These are phyloP conservation scores for Papilio demoleus DNA, from an alignment of 2,888 invertebrate genomes.

Conservation along the genomic window DNA sequence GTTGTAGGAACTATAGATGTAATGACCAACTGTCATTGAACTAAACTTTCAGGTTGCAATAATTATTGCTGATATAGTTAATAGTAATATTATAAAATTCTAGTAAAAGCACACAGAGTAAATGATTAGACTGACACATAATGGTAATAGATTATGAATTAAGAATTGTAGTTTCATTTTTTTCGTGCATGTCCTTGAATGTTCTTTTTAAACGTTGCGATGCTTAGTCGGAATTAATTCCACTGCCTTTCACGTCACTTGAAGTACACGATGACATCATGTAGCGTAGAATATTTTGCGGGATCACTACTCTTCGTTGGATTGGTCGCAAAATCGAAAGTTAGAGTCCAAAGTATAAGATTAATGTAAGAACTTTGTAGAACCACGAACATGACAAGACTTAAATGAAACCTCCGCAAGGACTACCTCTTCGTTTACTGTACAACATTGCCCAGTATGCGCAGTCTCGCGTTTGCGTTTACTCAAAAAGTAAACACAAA, in stretches of 20 bases:
- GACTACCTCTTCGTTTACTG: neutral
- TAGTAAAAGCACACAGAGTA: neutral
- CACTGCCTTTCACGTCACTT: neutral
- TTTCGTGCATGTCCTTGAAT: neutral
- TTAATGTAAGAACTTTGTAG: neutral
- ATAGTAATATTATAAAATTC: neutral
- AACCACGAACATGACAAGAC: neutral
- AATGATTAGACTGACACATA: neutral
- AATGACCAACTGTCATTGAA: neutral
- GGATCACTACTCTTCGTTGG: neutral
- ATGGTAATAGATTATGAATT: neutral
- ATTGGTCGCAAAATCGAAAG: no score
- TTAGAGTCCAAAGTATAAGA: no score
- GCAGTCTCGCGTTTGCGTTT: neutral
- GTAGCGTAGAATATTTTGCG: neutral
- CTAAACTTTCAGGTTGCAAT: neutral
- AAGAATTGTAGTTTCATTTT: neutral
- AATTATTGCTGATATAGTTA: neutral
- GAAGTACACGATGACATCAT: neutral
- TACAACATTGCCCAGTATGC: neutral
- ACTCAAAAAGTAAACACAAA: neutral
- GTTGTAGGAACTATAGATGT: constrained; percentile 13
- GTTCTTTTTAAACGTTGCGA: constrained; percentile 12
- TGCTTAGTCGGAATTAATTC: neutral
- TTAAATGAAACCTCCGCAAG: neutral